Conservation (phyloP, 2,113 vertebrate species). For the Tachuris rubrigastra region DNA sequence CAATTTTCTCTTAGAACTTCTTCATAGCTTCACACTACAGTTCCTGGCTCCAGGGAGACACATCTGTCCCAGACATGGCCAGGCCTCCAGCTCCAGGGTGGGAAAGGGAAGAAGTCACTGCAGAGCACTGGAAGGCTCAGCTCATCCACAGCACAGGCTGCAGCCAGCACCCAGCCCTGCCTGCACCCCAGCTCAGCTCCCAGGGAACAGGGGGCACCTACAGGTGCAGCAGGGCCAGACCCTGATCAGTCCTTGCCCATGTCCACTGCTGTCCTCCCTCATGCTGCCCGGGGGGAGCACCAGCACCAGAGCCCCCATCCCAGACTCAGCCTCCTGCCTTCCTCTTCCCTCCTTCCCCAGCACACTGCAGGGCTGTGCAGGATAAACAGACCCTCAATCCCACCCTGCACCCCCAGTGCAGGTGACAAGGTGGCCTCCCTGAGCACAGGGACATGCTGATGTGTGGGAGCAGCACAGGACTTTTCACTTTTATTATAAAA, state of each 20-base stretch:
- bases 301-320: rapidly evolving
- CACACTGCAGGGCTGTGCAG: not conserved
- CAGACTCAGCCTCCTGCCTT: not conserved
- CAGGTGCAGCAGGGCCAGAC: not conserved
- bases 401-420: rapidly evolving
- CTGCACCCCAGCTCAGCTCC: not conserved
- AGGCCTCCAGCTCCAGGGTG: not conserved
- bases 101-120: not conserved
- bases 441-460: not conserved
- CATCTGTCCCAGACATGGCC: not conserved
- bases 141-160: rapidly evolving
- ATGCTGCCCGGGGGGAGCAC: too few relatives aligned
- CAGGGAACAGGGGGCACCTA: not conserved
- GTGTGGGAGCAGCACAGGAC: not conserved
- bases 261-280: not conserved
- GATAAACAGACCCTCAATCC: not conserved
- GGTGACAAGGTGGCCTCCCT: not conserved
- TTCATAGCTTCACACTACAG: rapidly evolving
- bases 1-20: not conserved
- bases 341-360: not conserved
- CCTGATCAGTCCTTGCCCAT: not conserved
- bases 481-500: constrained; percentile 73
- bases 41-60: not conserved
- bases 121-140: not conserved
- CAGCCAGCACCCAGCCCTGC: not conserved